These are phyloP conservation scores for Nannoperca australis DNA, from an alignment of 2,797 vertebrate species.

Conservation along the genomic window DNA sequence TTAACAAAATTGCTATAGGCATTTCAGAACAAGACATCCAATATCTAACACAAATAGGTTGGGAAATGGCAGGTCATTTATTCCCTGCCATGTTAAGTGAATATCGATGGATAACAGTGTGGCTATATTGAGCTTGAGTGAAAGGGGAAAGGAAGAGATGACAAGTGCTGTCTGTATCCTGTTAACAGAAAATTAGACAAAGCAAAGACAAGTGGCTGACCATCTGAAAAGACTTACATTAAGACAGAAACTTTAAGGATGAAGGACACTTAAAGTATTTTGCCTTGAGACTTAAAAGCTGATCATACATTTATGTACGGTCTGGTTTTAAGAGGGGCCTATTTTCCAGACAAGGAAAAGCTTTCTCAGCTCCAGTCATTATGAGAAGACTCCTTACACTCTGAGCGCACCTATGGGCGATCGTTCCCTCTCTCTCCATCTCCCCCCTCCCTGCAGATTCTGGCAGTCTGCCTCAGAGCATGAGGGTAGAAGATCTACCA, in stretches of 20 bases:
- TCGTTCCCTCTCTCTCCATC: neutral
- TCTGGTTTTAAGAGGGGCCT: neutral
- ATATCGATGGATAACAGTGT: slow-evolving; percentile 43
- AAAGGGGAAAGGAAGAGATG: neutral
- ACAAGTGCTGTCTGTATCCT: slow-evolving; percentile 4
- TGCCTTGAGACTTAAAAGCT: neutral
- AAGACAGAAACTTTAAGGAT: neutral
- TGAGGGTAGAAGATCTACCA: slow-evolving; percentile 17
- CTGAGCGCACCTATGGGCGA: slow-evolving; percentile 25
- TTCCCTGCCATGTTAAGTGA: slow-evolving; percentile 47
- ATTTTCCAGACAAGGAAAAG: slow-evolving; percentile 13
- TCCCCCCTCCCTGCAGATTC: slow-evolving; percentile 7
- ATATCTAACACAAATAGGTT: slow-evolving; percentile 63
- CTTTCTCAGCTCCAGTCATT: slow-evolving; percentile 11
- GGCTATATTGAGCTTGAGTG: slow-evolving; percentile 1
- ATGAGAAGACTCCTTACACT: slow-evolving; percentile 20
- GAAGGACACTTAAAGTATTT: neutral
- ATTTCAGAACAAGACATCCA: slow-evolving; percentile 72
- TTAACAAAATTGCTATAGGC: slow-evolving; percentile 75
- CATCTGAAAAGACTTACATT: slow-evolving; percentile 9
- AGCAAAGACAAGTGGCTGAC: slow-evolving; percentile 8
- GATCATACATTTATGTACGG: neutral
- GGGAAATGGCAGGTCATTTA: slow-evolving; percentile 64
- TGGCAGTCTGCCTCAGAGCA: slow-evolving; percentile 25
- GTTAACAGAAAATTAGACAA: slow-evolving; percentile 15